These are phyloP conservation scores for Sesia bembeciformis DNA, from an alignment of 2,888 invertebrate genomes.

Conservation along the genomic window DNA sequence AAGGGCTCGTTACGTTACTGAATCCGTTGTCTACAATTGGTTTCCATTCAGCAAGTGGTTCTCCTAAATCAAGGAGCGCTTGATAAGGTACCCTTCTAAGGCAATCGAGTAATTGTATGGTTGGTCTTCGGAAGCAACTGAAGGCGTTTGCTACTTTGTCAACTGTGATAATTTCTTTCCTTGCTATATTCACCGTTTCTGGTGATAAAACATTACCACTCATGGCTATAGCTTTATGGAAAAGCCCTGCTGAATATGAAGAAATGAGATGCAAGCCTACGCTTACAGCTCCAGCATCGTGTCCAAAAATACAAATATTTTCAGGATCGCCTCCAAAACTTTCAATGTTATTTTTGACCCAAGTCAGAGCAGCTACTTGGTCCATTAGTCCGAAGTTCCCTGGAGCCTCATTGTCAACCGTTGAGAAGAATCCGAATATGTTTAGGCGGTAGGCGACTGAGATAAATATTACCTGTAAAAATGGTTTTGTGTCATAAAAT, in stretches of 20 bases:
- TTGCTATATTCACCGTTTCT: constrained; percentile 76
- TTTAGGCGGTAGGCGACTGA: constrained; percentile 86
- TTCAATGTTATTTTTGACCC: constrained; percentile 85
- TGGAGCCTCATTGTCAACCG: constrained; percentile 82
- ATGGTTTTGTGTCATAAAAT: not conserved
- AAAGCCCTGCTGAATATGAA: constrained; percentile 78
- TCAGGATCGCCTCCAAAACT: constrained; percentile 83
- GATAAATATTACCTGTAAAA: constrained; percentile 81
- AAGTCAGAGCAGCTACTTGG: constrained; percentile 85
- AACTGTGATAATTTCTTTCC: constrained; percentile 76
- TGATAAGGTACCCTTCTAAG: constrained; percentile 76
- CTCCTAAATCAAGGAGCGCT: constrained; percentile 76
- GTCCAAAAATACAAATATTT: constrained; percentile 85
- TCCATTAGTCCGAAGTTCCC: constrained; percentile 89
- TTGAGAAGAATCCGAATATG: constrained; percentile 89
- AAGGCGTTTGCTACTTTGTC: constrained; percentile 79
- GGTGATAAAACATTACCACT: constrained; percentile 82
- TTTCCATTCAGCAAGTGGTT: constrained; percentile 79
- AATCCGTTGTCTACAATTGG: constrained; percentile 83
- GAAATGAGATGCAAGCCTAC: constrained; percentile 84
- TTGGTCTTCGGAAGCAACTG: constrained; percentile 80
- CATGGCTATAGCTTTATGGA: constrained; percentile 86
- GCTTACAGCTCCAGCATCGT: constrained; percentile 86
- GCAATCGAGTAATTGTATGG: constrained; percentile 79
- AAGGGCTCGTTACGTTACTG: constrained; percentile 78